Evolutionary conservation across 1,140 invertebrate species (phyloP).

Genomic region (Holcopasites calliopsidis): DNA sequence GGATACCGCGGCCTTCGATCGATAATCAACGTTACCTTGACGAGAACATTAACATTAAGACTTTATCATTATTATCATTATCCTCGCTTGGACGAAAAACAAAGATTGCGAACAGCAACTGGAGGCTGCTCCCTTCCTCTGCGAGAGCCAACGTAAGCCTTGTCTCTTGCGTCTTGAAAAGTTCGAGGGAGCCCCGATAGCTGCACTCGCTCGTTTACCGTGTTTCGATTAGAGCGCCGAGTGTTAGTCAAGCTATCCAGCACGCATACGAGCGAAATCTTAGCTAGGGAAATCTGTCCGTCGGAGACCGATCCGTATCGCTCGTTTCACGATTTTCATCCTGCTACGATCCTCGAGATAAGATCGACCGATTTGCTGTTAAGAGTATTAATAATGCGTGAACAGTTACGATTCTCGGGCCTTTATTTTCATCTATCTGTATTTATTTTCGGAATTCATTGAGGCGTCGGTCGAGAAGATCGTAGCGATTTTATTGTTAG

Average conservation of each 20-base stretch:
- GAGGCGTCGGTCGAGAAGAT: neutral
- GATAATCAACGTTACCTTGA: neutral
- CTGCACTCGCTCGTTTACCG: neutral
- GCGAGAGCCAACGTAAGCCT: no score
- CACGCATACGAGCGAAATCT: neutral
- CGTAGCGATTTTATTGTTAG: constrained; percentile 1
- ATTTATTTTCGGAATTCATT: neutral
- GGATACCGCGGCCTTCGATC: neutral
- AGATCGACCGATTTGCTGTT: neutral
- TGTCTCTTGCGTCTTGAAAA: no score
- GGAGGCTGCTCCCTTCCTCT: no score
- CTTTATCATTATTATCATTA: neutral
- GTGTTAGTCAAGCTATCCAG: neutral
- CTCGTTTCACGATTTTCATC: neutral
- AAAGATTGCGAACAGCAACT: neutral
- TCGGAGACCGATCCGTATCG: neutral
- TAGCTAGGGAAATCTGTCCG: constrained; percentile 27
- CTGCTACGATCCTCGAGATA: neutral
- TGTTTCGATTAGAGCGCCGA: neutral
- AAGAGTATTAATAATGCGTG: neutral
- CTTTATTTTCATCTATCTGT: neutral
- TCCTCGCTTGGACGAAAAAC: neutral
- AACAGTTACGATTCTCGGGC: neutral
- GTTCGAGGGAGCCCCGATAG: no score
- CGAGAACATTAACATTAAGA: neutral